phyloP scores from a whole-genome alignment of 2,797 vertebrate genomes.

The Xiphophorus birchmanni region DNA sequence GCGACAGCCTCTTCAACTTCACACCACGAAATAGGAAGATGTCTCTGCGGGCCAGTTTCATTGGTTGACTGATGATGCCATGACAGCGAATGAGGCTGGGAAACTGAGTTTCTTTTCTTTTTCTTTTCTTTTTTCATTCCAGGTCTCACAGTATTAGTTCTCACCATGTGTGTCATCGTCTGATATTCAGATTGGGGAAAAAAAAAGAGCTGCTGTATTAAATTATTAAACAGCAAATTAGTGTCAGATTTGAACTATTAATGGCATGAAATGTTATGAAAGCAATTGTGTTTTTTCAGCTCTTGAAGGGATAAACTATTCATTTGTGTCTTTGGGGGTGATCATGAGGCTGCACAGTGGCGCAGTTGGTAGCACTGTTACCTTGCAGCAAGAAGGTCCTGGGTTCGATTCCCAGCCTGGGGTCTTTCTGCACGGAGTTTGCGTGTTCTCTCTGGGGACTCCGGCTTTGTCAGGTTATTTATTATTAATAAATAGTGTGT shows the following conservation, averaged over 20 bases:
- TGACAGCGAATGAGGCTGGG: slow-evolving; percentile 66
- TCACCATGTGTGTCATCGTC: slow-evolving; percentile 31
- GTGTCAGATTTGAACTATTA: neutral
- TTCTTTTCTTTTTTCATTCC: neutral
- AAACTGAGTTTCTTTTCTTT: slow-evolving; percentile 56
- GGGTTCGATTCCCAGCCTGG: no score
- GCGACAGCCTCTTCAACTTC: slow-evolving; percentile 53
- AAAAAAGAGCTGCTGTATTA: slow-evolving; percentile 2
- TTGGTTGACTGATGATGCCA: slow-evolving; percentile 63
- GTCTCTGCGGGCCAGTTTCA: slow-evolving; percentile 67
- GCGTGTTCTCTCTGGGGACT: no score
- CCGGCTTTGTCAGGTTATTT: no score
- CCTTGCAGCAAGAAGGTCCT: no score
- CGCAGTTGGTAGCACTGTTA: no score
- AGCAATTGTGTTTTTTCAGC: neutral
- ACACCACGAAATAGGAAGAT: slow-evolving; percentile 72
- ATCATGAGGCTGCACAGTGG: neutral
- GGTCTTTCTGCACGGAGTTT: no score
- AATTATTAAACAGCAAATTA: slow-evolving; percentile 5
- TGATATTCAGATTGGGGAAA: slow-evolving; percentile 18
- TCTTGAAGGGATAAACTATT: neutral
- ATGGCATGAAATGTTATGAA: neutral
- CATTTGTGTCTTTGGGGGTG: neutral
- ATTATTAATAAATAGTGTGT: no score
- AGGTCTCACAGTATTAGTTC: slow-evolving; percentile 22